A percentile compares a stretch with the other conserved stretches of the same genome.
Conservation (phyloP, 2,888 invertebrate genomes). For the Caenorhabditis parvicauda region DNA sequence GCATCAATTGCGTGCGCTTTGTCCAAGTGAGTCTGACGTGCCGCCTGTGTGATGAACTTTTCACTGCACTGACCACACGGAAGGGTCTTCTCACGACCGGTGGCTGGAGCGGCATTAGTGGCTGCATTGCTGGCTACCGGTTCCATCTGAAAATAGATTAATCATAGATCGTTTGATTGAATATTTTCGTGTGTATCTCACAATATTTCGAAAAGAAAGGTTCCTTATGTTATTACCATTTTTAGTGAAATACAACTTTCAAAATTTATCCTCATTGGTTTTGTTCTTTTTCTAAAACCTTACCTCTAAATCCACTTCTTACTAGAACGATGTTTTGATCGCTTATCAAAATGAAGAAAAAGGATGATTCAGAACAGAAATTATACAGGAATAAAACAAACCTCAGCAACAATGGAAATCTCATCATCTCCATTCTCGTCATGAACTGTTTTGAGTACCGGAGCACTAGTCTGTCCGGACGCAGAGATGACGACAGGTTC, state of each 20-base stretch:
- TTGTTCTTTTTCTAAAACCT: too few species aligned
- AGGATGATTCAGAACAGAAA: too few species aligned
- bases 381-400: conserved; percentile 7
- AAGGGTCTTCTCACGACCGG: conserved; percentile 13
- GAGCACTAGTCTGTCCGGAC: not conserved
- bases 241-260: too few species aligned
- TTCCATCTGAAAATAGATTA: too few species aligned
- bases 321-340: too few species aligned
- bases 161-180: too few species aligned
- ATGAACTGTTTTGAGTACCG: conserved; percentile 4
- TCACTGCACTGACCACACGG: conserved; percentile 21
- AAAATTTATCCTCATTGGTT: not conserved
- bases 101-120: conserved; percentile 8
- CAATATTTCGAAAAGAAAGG: too few species aligned
- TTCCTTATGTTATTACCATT: too few species aligned
- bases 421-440: conserved; percentile 31
- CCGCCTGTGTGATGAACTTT: conserved; percentile 13
- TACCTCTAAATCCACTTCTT: too few species aligned
- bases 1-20: conserved; percentile 22
- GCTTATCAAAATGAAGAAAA: too few species aligned
- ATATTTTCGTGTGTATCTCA: too few species aligned
- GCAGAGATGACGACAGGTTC: not conserved
- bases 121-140: too few species aligned
- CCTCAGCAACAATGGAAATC: conserved; percentile 24
- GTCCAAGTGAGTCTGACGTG: conserved; percentile 7